Evolutionary conservation across 2,797 vertebrate species (phyloP).

Genomic region (Adrianichthys oophorus): DNA sequence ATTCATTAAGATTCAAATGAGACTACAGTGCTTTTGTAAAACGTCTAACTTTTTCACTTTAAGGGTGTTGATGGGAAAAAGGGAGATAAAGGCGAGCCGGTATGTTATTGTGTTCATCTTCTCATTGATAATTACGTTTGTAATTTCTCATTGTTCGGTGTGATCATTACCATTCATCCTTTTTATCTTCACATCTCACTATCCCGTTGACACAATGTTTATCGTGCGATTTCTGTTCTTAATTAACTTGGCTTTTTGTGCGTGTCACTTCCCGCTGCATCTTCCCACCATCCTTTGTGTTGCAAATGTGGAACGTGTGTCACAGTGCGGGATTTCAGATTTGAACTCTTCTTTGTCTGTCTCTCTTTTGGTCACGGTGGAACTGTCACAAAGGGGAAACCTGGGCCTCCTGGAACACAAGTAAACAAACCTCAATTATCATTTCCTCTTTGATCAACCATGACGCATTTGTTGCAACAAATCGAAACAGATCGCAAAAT

Average conservation of each 20-base stretch:
- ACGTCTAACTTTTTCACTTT: slow-evolving; percentile 11
- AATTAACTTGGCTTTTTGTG: slow-evolving; percentile 55
- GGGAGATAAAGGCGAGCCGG: slow-evolving; percentile 82
- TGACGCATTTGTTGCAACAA: slow-evolving; percentile 15
- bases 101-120: slow-evolving; percentile 64
- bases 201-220: slow-evolving; percentile 11
- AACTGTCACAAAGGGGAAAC: slow-evolving; percentile 77
- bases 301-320: slow-evolving; percentile 23
- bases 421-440: slow-evolving; percentile 66
- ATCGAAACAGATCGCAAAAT: slow-evolving; percentile 3
- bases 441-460: slow-evolving; percentile 36
- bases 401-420: slow-evolving; percentile 81
- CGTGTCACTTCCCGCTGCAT: slow-evolving; percentile 30
- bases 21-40: background rate
- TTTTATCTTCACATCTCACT: slow-evolving; percentile 27
- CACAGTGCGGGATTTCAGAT: slow-evolving; percentile 36
- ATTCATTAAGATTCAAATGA: background rate
- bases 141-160: slow-evolving; percentile 20
- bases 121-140: slow-evolving; percentile 14
- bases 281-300: slow-evolving; percentile 32
- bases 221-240: slow-evolving; percentile 33
- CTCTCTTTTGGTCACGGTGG: slow-evolving; percentile 35
- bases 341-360: slow-evolving; percentile 45
- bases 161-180: slow-evolving; percentile 28
- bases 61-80: slow-evolving; percentile 80